phyloP scores from a whole-genome alignment of 2,113 vertebrate genomes.

The Podarcis cretensis region DNA sequence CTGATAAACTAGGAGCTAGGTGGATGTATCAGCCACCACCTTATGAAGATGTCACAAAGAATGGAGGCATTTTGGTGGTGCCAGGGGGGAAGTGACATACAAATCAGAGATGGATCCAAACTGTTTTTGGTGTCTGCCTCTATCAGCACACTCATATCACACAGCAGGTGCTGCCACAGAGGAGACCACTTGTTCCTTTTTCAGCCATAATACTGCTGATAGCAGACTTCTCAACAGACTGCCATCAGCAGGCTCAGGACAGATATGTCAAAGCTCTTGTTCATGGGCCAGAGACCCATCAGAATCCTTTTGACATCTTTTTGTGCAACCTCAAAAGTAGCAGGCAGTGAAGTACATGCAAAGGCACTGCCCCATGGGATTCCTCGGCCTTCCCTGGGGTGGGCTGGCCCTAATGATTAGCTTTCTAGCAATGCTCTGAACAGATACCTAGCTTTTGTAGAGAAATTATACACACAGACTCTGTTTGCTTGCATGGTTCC shows the following conservation, averaged over 20 bases:
- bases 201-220: neutral
- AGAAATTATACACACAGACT: neutral
- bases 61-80: neutral
- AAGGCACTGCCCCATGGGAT: no score
- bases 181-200: neutral
- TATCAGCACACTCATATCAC: neutral
- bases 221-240: neutral
- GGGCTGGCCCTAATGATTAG: neutral
- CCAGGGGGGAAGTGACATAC: neutral
- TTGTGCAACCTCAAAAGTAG: no score
- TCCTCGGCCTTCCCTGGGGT: no score
- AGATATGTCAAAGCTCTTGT: neutral
- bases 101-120: neutral
- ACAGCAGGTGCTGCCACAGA: neutral
- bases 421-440: neutral
- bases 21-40: neutral
- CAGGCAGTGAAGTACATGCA: no score
- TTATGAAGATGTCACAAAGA: neutral
- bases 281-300: no score
- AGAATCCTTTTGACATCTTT: no score
- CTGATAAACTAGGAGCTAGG: neutral
- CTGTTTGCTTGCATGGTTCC: neutral
- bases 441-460: neutral
- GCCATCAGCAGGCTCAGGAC: neutral
- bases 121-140: neutral